Percentiles rank a stretch among this genome's conserved stretches.
These are phyloP conservation scores for Otis tarda DNA, from an alignment of 2,113 vertebrate species.

Conservation along the genomic window DNA sequence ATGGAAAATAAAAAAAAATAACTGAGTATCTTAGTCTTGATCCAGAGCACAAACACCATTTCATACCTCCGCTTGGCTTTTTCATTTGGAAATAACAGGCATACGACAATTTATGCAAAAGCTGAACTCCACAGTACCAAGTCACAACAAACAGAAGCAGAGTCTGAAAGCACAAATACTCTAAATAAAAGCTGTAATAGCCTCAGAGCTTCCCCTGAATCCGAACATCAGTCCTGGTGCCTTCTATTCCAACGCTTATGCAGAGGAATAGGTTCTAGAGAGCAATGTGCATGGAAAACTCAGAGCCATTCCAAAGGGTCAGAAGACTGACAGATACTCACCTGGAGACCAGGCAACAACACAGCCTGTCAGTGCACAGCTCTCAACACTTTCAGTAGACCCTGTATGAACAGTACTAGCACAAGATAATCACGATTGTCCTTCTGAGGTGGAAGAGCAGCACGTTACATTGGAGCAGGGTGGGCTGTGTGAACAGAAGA, in stretches of 20 bases:
- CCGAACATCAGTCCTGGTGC: neutral
- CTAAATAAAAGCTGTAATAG: neutral
- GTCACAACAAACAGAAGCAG: neutral
- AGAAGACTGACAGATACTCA: neutral
- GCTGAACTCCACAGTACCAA: neutral
- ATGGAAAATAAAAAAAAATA: neutral
- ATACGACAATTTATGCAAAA: neutral
- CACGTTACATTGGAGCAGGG: neutral
- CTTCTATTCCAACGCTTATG: neutral
- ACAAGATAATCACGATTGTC: neutral
- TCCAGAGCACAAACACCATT: neutral
- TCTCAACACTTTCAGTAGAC: neutral
- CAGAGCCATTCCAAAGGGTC: neutral
- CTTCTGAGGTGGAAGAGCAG: neutral
- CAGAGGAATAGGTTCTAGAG: neutral
- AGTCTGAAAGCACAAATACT: neutral
- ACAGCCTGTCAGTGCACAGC: neutral
- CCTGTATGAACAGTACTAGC: neutral
- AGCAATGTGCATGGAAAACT: neutral
- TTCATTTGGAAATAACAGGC: neutral
- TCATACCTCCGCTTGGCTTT: neutral
- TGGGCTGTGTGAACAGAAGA: neutral
- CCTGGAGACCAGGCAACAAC: neutral
- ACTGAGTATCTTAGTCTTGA: neutral
- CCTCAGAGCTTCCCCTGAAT: neutral